Evolutionary conservation across 2,113 vertebrate genomes (phyloP), one percentile per base, ranked within the genome.

Genomic region (Daphoenositta chrysoptera): DNA sequence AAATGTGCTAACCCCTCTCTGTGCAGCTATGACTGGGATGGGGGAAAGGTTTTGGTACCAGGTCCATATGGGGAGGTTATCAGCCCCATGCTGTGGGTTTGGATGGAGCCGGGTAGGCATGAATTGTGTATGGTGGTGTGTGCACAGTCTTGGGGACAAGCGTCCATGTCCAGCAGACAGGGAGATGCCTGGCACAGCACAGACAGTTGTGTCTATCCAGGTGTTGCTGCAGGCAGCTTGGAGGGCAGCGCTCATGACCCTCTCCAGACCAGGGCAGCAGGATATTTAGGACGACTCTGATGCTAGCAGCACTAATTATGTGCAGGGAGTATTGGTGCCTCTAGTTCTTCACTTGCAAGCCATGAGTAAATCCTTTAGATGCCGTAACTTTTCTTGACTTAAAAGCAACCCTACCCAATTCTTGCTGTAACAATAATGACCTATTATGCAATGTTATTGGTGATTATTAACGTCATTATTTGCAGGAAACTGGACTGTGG

Each of bases 391-490:
- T 35, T 61, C 40, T 53, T 89, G 33, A 69, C 72, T 48, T 39
- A 64, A 83, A 73, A 57, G 2, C 22, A 35, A 45, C 23, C 0
- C 0, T 66, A 27, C n/a, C 23, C 2, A 15, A 57, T 57, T 63
- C 39, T 72, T 85, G n/a, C 50, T 73, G 15, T 33, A 53, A 91
- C 15, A 65, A 73, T 57, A 66, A 70, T 33, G 54, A 47, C 17
- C 19, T 64, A 28, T 84, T 82, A 56, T 30, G 45, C 91, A 95
- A 78, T 10, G 33, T 39, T 51, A 23, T 14, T 48, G 30, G 30
- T 56, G 33, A 61, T 58, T 54, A 50, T 58, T 68, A 58, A 87
- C 1, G 0, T 77, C 40, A 51, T 16, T n/a, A 3, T 85, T 81
- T 88, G 54, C 76, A 90, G 79, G 80, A 92, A 57, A n/a, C n/a